Evolutionary conservation across 1,140 invertebrate genomes (phyloP), one percentile per base, ranked within the genome.

Genomic region (Drosophila sechellia): DNA sequence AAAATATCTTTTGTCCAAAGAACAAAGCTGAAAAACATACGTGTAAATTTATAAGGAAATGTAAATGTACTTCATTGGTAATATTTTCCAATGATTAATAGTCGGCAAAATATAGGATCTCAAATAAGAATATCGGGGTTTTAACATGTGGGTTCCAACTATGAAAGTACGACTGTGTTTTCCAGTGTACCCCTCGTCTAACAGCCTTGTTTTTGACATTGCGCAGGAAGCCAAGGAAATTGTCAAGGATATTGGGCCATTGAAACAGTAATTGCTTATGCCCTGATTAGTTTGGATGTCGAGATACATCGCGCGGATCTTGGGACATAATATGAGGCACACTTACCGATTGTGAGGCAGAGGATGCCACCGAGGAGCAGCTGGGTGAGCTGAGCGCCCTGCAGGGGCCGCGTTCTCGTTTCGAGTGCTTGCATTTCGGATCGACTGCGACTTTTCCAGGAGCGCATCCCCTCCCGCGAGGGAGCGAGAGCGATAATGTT

Each of bases 331-430:
- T 48, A 10, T 17, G 34, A 39, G 8, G 22, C 27, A n/a, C 40
- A 89, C 84, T 89, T 74, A 87, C 84, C 84, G 66, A 87, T 77
- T 77, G 72, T 74, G 60, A 89, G 76, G 35, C 66, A 89, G 48
- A 87, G 72, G 65, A 87, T 71, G 49, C 71, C 58, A 13, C 59
- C 84, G 39, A 87, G 77, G 34, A 87, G 76, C 46, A 87, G 69
- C 60, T 50, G 48, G n/a, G 48, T 11, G 8, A 50, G 48, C 8
- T 50, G 48, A 52, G 69, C 43, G 54, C 77, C 65, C 49, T 63
- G 53, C 42, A 35, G 64, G 57, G 57, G 66, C 64, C 64, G 57
- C 49, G 55, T 54, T 56, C 58, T 77, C 77, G 69, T 54, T 75
- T 64, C 54, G 65, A 49, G 64, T 54, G 58, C 48, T 71, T 86